These are phyloP conservation scores for Anticlea derivata DNA, from an alignment of 2,888 invertebrate genomes.

Conservation along the genomic window DNA sequence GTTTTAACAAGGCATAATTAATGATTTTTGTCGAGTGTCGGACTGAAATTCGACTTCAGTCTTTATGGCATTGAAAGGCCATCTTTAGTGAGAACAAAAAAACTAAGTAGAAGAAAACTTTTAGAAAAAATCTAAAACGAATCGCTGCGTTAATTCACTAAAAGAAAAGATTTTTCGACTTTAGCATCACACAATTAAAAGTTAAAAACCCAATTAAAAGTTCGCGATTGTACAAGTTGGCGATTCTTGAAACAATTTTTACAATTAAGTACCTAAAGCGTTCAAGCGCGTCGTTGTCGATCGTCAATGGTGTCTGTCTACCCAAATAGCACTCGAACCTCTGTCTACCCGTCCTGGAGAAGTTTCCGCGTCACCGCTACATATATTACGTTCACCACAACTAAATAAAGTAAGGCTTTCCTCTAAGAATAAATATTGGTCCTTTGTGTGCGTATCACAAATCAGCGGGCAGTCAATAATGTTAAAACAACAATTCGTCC, in stretches of 20 bases:
- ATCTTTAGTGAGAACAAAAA: background rate
- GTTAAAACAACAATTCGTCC: slow-evolving; percentile 40
- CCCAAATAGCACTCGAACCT: no score
- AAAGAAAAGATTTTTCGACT: slow-evolving; percentile 30
- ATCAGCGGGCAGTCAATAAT: slow-evolving; percentile 32
- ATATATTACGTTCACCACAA: no score
- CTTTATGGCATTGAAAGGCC: background rate
- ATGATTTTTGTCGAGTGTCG: no score
- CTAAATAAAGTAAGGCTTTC: background rate
- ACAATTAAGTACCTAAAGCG: no score
- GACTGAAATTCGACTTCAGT: no score
- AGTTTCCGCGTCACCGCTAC: no score
- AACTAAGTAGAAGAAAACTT: background rate
- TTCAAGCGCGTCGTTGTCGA: no score
- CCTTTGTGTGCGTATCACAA: slow-evolving; percentile 9
- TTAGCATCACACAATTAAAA: slow-evolving; percentile 35
- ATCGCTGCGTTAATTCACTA: slow-evolving; percentile 26
- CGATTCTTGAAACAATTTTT: slow-evolving; percentile 28
- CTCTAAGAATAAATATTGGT: slow-evolving; percentile 4
- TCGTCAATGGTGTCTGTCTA: no score
- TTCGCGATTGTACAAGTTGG: slow-evolving; percentile 40
- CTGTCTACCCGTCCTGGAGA: no score
- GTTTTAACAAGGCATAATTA: no score
- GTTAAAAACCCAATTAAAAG: slow-evolving; percentile 50
- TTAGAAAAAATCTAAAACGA: slow-evolving; percentile 15